Base-by-base conservation (phyloP, 1,140 invertebrate genomes). In the Pteromalus puparum region DNA sequence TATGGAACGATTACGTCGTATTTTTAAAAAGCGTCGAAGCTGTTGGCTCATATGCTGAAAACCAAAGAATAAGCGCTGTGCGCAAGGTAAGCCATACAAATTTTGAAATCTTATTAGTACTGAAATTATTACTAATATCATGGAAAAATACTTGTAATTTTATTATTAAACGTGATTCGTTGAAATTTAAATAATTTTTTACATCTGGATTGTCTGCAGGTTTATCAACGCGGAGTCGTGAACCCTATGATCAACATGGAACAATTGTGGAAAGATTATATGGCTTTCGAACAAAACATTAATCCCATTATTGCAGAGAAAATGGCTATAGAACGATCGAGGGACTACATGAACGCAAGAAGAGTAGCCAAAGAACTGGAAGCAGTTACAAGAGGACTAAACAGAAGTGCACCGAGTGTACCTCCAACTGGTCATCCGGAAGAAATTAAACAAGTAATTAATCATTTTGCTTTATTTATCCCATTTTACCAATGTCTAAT, bases 161-260 rank as follows among this genome's bases (percentile, higher is more conserved):
- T 24, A 65, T 24, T 65, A 26, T 28, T 28, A 15, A 13, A 24
- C 4, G 15, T 76, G 6, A 24, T 48, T 76, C 46, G 15, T 46
- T 18, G n/a, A 76, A 13, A 30, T 26, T 46, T 61, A 78, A 78
- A 77, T 24, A 77, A 48, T 48, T 76, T 42, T 42, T 42, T 42
- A 42, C 15, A n/a, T 15, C 13, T 61, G 53, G 61, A 83, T 70
- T 76, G 24, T 34, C 89, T 90, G 65, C 87, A 97, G 95, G 97
- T 98, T 0, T 99, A 99, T 92, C 98, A 99, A 93, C 94, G 97
- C 87, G 98, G 97, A 0, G 97, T 99, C 0, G 95, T 99, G 18
- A 99, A 98, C 86, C 99, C 99, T 0, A 99, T 99, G 95, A 96
- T 98, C 42, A 99, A 98, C 86, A 99, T 99, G 91, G 99, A 99